Conservation (phyloP, 2,888 invertebrate species). For the Pomacea canaliculata region DNA sequence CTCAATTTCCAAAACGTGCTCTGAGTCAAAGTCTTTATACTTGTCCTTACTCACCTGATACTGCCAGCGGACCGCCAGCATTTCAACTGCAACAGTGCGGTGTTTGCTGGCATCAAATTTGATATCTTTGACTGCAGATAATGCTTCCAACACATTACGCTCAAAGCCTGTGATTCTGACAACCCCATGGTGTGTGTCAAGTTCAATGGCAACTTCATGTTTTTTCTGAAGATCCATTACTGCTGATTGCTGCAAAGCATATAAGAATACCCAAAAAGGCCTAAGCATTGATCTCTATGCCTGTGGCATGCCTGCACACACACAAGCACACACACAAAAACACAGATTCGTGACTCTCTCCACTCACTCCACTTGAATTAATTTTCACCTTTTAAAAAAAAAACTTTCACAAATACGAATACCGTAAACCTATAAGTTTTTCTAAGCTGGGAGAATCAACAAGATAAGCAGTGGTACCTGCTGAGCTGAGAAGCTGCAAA, state of each 20-base stretch:
- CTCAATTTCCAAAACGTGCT: constrained; percentile 3
- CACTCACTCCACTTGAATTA: no score
- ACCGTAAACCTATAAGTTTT: no score
- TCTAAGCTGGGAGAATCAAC: no score
- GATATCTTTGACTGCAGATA: constrained; percentile 10
- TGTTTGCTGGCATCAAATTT: constrained; percentile 10
- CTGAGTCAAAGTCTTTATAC: constrained; percentile 32
- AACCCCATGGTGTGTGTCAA: constrained; percentile 1
- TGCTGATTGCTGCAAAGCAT: neutral
- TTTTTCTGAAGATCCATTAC: constrained; percentile 17
- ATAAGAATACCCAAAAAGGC: neutral
- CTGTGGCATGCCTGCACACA: no score
- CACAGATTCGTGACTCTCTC: no score
- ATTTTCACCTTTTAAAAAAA: no score
- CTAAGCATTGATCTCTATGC: no score
- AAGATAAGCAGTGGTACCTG: no score
- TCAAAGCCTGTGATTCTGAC: constrained; percentile 13
- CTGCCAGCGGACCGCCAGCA: constrained; percentile 28
- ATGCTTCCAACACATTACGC: constrained; percentile 1
- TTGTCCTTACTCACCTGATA: constrained; percentile 25
- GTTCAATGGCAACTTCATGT: constrained; percentile 11
- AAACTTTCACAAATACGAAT: no score
- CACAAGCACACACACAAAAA: no score
- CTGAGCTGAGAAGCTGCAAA: no score
- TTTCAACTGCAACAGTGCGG: constrained; percentile 16